Conservation (phyloP, 2,113 vertebrate genomes). For the Athene noctua region DNA sequence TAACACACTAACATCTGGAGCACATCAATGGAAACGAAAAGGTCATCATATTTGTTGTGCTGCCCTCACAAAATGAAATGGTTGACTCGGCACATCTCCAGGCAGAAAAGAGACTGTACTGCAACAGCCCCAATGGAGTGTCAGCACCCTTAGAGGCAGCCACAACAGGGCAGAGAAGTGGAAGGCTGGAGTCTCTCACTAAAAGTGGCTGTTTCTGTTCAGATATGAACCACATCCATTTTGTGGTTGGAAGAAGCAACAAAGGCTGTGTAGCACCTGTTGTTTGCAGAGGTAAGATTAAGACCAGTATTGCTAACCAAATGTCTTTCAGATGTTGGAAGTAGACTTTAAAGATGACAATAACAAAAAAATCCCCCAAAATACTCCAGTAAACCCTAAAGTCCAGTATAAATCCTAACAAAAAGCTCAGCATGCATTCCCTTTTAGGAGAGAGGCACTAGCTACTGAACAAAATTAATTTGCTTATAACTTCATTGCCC, state of each 20-base stretch:
- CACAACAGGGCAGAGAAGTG: neutral
- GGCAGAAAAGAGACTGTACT: neutral
- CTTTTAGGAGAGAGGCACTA: neutral
- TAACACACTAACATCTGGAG: neutral
- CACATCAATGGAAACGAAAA: neutral
- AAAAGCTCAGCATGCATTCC: neutral
- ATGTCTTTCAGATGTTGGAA: neutral
- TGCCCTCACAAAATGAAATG: neutral
- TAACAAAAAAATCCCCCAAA: neutral
- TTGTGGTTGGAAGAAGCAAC: neutral
- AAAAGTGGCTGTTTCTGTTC: neutral
- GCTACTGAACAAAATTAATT: neutral
- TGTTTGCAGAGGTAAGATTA: neutral
- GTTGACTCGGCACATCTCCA: neutral
- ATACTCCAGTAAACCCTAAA: neutral
- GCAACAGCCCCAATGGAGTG: rapidly evolving
- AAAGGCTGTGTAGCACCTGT: neutral
- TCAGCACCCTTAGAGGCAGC: neutral
- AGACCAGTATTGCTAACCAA: neutral
- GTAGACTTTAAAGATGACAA: neutral
- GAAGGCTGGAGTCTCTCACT: neutral
- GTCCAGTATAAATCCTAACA: neutral
- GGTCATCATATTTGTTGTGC: neutral
- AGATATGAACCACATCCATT: neutral
- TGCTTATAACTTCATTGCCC: neutral